A percentile compares a stretch with the other conserved stretches of the same genome.
These are phyloP conservation scores for Phyllotis vaccarum DNA, from an alignment of 2,797 vertebrate species.

Conservation along the genomic window DNA sequence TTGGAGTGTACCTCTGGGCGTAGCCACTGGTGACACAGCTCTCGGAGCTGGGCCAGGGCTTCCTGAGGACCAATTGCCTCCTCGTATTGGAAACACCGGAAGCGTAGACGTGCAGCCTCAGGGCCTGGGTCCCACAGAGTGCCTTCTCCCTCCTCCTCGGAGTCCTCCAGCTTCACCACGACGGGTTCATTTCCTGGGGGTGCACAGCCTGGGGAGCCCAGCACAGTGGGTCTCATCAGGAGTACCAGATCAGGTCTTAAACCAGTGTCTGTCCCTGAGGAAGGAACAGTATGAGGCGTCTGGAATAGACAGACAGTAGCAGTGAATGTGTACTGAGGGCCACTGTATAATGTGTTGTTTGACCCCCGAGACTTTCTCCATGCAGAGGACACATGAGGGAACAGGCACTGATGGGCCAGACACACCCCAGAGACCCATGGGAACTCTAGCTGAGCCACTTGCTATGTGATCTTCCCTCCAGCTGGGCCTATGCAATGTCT, in stretches of 20 bases:
- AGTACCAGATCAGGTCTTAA: not conserved
- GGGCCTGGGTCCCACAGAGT: constrained; percentile 15
- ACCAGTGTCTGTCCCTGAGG: constrained; percentile 13
- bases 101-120: constrained; percentile 62
- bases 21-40: constrained; percentile 81
- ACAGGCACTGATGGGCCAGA: not conserved
- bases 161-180: constrained; percentile 71
- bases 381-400: not conserved
- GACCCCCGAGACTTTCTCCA: not conserved
- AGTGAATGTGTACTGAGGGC: not conserved
- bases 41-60: constrained; percentile 71
- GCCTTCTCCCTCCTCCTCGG: constrained; percentile 13
- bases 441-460: not conserved
- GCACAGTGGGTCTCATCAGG: constrained; percentile 30
- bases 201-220: not conserved
- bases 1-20: constrained; percentile 76
- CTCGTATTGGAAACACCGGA: constrained; percentile 73
- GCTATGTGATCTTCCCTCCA: not conserved
- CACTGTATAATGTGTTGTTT: not conserved
- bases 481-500: not conserved
- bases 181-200: constrained; percentile 11
- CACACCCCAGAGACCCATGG: not conserved
- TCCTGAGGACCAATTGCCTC: constrained; percentile 55
- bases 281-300: not conserved
- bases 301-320: not conserved